A percentile compares a stretch with the other conserved stretches of the same genome.
Evolutionary conservation across 2,888 invertebrate genomes (phyloP).

Genomic region (Drosophila neotestacea): DNA sequence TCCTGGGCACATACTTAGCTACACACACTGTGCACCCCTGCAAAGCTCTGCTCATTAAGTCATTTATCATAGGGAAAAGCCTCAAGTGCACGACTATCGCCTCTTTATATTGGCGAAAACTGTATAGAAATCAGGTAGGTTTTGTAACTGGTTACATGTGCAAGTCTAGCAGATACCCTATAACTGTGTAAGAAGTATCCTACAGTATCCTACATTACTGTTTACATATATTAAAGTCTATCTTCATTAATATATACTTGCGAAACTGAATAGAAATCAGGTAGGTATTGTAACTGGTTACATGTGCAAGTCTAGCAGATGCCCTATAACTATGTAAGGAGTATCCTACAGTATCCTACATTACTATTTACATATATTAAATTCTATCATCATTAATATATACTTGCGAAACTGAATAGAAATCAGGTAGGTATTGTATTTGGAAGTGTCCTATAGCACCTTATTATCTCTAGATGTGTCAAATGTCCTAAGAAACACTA

Average conservation of each 20-base stretch:
- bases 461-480: too few relatives aligned
- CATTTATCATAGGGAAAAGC: conserved; percentile 54
- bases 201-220: too few relatives aligned
- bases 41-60: conserved; percentile 62
- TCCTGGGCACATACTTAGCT: not conserved
- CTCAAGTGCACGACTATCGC: conserved; percentile 42
- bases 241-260: too few relatives aligned
- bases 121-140: conserved; percentile 3
- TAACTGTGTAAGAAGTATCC: not conserved
- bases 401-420: too few relatives aligned
- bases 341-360: too few relatives aligned
- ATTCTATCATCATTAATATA: too few relatives aligned
- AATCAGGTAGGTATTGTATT: too few relatives aligned
- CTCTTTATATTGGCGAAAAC: conserved; percentile 37
- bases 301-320: not conserved
- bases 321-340: not conserved
- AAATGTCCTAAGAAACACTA: too few relatives aligned
- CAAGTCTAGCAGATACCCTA: not conserved
- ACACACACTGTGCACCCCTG: conserved; percentile 31
- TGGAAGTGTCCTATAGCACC: too few relatives aligned
- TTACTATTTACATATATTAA: too few relatives aligned
- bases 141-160: not conserved
- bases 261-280: conserved; percentile 20
- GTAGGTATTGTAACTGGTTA: not conserved
- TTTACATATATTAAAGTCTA: too few relatives aligned